These are phyloP conservation scores for Lasioglossum figueresi DNA, from an alignment of 2,888 invertebrate species.

Conservation along the genomic window DNA sequence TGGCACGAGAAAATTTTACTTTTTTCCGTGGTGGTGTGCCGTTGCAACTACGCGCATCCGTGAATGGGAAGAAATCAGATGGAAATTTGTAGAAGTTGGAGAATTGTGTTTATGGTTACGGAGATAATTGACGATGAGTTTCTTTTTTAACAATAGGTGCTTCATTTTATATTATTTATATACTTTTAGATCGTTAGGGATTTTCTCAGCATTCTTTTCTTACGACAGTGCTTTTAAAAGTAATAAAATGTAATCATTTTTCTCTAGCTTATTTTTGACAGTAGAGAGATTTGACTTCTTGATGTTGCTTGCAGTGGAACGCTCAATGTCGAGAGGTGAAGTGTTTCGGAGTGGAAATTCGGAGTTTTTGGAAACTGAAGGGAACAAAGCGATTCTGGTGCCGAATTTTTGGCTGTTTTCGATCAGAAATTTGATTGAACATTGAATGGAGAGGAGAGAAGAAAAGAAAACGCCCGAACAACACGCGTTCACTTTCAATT, in stretches of 20 bases:
- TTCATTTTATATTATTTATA: neutral
- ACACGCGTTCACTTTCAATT: constrained; percentile 48
- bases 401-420: neutral
- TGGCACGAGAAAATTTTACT: neutral
- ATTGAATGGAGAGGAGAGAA: neutral
- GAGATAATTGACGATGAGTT: neutral
- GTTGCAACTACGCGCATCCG: neutral
- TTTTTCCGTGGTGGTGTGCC: neutral
- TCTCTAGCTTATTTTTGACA: no score
- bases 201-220: neutral
- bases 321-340: no score
- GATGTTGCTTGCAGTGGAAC: no score
- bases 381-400: neutral
- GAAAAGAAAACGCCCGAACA: constrained; percentile 41
- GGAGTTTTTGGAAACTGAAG: neutral
- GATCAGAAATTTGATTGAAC: neutral
- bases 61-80: neutral
- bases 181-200: neutral
- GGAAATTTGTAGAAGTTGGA: constrained; percentile 14
- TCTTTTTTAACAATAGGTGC: neutral
- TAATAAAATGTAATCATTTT: no score
- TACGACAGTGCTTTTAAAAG: neutral
- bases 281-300: no score
- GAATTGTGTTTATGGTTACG: neutral
- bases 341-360: no score